Evolutionary conservation across 1,140 invertebrate genomes (phyloP).

Genomic region (Thalassaphorura encarpata): DNA sequence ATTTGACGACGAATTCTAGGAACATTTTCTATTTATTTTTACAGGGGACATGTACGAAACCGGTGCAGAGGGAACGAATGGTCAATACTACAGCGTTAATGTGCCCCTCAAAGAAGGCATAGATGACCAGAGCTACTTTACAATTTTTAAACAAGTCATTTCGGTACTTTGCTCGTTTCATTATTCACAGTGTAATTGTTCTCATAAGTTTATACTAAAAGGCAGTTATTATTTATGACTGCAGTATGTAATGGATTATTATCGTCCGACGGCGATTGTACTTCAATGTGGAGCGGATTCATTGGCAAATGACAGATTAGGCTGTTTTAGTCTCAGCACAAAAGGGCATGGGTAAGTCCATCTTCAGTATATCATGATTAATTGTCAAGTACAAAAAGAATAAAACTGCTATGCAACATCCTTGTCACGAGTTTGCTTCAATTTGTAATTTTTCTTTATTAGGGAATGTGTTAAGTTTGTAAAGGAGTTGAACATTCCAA

Average conservation of each 20-base stretch:
- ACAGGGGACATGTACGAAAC: conserved; percentile 98
- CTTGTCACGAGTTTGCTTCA: not conserved
- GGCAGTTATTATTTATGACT: not conserved
- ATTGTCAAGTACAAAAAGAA: not conserved
- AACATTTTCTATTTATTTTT: conserved; percentile 34
- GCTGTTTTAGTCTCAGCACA: conserved; percentile 78
- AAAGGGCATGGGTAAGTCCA: conserved; percentile 67
- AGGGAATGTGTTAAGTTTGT: conserved; percentile 94
- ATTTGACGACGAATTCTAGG: not conserved
- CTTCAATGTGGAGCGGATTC: conserved; percentile 98
- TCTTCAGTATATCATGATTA: not conserved
- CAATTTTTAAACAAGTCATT: conserved; percentile 91
- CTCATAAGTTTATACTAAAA: not conserved
- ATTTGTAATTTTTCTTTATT: conserved; percentile 10
- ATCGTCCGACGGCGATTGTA: conserved; percentile 92
- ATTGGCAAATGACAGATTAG: conserved; percentile 82
- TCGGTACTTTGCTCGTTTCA: conserved; percentile 34
- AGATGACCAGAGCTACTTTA: conserved; percentile 84
- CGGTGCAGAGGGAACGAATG: conserved; percentile 81
- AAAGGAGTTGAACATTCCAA: conserved; percentile 83
- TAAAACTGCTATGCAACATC: too few relatives aligned
- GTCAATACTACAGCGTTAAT: conserved; percentile 92
- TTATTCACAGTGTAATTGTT: not conserved
- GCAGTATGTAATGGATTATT: conserved; percentile 87
- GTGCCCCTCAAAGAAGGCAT: conserved; percentile 95